phyloP scores from a whole-genome alignment of 2,113 vertebrate species.

The Thunnus maccoyii region DNA sequence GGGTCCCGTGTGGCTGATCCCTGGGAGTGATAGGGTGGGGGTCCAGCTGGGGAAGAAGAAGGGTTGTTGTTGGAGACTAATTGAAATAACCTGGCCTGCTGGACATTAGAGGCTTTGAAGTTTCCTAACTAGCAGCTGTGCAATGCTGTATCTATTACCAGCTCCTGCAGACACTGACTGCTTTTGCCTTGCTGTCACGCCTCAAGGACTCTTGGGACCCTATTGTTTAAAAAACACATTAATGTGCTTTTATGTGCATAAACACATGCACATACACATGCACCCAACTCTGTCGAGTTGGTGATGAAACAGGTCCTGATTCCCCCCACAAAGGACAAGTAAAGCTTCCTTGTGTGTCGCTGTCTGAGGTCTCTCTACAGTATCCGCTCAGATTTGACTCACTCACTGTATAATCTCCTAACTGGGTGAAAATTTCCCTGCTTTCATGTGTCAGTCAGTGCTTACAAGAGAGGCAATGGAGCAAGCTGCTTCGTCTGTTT shows the following conservation, averaged over 20 bases:
- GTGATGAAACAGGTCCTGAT: slow-evolving; percentile 19
- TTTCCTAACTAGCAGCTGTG: slow-evolving; percentile 59
- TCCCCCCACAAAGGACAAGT: slow-evolving; percentile 17
- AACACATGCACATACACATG: slow-evolving; percentile 7
- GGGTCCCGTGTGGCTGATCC: slow-evolving; percentile 60
- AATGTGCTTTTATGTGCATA: slow-evolving; percentile 5
- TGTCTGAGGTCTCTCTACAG: slow-evolving; percentile 39
- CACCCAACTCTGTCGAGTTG: not conserved
- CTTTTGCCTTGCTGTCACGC: slow-evolving; percentile 8
- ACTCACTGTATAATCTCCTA: slow-evolving; percentile 58
- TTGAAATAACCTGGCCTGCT: slow-evolving; percentile 75
- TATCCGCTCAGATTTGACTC: slow-evolving; percentile 44
- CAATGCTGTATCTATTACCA: slow-evolving; percentile 55
- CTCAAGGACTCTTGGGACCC: slow-evolving; percentile 6
- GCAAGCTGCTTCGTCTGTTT: slow-evolving; percentile 61
- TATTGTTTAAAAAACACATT: slow-evolving; percentile 33
- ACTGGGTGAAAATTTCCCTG: slow-evolving; percentile 55
- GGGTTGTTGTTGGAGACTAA: slow-evolving; percentile 58
- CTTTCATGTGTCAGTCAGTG: slow-evolving; percentile 73
- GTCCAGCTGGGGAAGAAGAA: slow-evolving; percentile 61
- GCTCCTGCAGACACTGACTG: slow-evolving; percentile 18
- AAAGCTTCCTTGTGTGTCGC: slow-evolving; percentile 5
- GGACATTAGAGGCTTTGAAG: slow-evolving; percentile 71
- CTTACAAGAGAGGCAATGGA: slow-evolving; percentile 60
- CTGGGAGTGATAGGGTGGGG: slow-evolving; percentile 65